These are phyloP conservation scores for Buathra laborator DNA, from an alignment of 2,888 invertebrate species.

Conservation along the genomic window DNA sequence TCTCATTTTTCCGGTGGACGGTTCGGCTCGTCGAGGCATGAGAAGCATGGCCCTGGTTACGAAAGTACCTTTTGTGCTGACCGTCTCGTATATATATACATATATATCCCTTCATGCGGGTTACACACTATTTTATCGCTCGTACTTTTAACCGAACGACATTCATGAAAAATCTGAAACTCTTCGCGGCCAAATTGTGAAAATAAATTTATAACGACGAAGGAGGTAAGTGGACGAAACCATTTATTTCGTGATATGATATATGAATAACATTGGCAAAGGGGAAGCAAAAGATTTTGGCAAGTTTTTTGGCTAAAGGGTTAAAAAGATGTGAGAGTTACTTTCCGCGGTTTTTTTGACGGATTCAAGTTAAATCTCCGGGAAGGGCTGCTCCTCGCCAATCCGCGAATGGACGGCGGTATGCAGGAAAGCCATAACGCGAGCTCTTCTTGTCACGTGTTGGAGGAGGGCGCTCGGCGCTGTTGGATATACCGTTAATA, in stretches of 20 bases:
- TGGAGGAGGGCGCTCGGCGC: slow-evolving; percentile 48
- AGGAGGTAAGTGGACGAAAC: not conserved
- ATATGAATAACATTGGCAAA: not conserved
- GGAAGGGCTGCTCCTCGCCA: slow-evolving; percentile 13
- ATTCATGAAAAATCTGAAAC: not conserved
- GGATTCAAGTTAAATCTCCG: slow-evolving; percentile 22
- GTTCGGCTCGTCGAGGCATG: slow-evolving; percentile 46
- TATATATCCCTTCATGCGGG: not conserved
- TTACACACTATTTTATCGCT: not conserved
- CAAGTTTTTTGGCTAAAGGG: slow-evolving; percentile 10
- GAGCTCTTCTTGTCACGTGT: slow-evolving; percentile 57
- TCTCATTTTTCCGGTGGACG: slow-evolving; percentile 74
- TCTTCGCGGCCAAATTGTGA: not conserved
- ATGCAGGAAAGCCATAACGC: slow-evolving; percentile 50
- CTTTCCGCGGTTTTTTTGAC: slow-evolving; percentile 46
- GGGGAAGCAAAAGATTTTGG: slow-evolving; percentile 10
- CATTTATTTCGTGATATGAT: not conserved
- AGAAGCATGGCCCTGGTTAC: slow-evolving; percentile 57
- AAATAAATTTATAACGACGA: not conserved
- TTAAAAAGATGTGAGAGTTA: slow-evolving; percentile 31
- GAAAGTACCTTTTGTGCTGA: slow-evolving; percentile 56
- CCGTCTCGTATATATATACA: slow-evolving; percentile 23
- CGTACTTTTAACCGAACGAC: not conserved
- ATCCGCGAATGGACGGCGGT: not conserved
- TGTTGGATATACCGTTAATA: slow-evolving; percentile 80